Conservation (phyloP, 2,797 vertebrate species). For the Pyrocephalus nanus region DNA sequence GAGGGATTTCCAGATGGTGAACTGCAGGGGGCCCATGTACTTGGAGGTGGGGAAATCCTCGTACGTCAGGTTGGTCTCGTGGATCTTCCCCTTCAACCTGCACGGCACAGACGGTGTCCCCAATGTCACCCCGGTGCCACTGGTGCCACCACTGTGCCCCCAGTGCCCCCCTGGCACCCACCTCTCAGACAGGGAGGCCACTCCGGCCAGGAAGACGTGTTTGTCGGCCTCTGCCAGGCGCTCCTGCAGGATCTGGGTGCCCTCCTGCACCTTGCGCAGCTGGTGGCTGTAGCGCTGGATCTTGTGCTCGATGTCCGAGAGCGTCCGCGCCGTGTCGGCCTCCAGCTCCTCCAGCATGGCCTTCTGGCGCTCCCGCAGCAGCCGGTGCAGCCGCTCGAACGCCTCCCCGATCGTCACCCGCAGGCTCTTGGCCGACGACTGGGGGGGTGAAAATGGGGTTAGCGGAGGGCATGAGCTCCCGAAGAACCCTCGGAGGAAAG, state of each 20-base stretch:
- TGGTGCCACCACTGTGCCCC: too few species aligned
- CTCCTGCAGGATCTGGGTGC: constrained; percentile 95
- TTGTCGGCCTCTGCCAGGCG: constrained; percentile 87
- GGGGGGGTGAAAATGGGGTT: neutral
- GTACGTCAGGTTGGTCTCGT: constrained; percentile 95
- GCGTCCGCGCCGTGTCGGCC: constrained; percentile 89
- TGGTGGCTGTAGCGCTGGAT: constrained; percentile 97
- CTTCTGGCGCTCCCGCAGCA: constrained; percentile 94
- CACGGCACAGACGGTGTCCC: neutral
- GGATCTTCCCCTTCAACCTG: constrained; percentile 97
- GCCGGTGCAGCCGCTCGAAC: constrained; percentile 91
- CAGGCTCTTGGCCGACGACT: constrained; percentile 95
- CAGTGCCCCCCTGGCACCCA: neutral
- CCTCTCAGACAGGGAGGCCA: constrained; percentile 91
- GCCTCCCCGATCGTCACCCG: constrained; percentile 91
- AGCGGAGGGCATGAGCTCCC: too few species aligned
- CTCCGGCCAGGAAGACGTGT: constrained; percentile 89
- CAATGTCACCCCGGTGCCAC: neutral
- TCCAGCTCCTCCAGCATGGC: constrained; percentile 98
- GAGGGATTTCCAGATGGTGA: constrained; percentile 97
- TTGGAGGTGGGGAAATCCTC: constrained; percentile 98
- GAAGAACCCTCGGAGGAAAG: too few species aligned
- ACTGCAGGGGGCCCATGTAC: constrained; percentile 96
- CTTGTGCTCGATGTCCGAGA: constrained; percentile 95
- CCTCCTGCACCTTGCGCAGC: constrained; percentile 94